These are phyloP conservation scores for Sycophaga agraensis DNA, from an alignment of 1,140 invertebrate species.

Conservation along the genomic window DNA sequence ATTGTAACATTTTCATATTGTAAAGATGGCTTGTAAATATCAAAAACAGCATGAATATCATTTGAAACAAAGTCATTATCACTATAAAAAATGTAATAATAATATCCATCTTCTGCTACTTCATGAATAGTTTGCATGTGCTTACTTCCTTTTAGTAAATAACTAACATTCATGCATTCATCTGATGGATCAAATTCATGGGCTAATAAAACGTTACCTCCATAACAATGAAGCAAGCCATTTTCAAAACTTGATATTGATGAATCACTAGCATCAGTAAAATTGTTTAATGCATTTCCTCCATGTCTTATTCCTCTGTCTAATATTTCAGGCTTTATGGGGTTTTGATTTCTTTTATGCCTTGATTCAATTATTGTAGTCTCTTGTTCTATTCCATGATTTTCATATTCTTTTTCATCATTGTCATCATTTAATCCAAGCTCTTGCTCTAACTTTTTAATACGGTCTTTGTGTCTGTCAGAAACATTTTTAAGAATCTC, in stretches of 20 bases:
- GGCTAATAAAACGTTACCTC: conserved; percentile 69
- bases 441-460: conserved; percentile 25
- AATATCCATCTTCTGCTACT: conserved; percentile 73
- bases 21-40: conserved; percentile 81
- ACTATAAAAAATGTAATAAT: conserved; percentile 85
- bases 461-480: conserved; percentile 5
- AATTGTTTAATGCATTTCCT: conserved; percentile 62
- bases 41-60: conserved; percentile 78
- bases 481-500: not conserved
- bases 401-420: conserved; percentile 45
- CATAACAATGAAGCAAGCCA: conserved; percentile 71
- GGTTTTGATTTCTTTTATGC: conserved; percentile 56
- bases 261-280: conserved; percentile 59
- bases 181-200: conserved; percentile 68
- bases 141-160: conserved; percentile 63
- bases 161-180: conserved; percentile 67
- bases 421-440: conserved; percentile 44
- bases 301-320: conserved; percentile 74
- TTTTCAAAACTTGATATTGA: conserved; percentile 78
- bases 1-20: conserved; percentile 72
- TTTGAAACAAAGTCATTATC: conserved; percentile 78
- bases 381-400: conserved; percentile 21
- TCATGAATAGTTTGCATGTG: conserved; percentile 69
- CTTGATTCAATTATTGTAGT: conserved; percentile 28
- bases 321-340: conserved; percentile 61